Evolutionary conservation across 2,797 vertebrate genomes (phyloP).

Genomic region (Buceros bicornis): DNA sequence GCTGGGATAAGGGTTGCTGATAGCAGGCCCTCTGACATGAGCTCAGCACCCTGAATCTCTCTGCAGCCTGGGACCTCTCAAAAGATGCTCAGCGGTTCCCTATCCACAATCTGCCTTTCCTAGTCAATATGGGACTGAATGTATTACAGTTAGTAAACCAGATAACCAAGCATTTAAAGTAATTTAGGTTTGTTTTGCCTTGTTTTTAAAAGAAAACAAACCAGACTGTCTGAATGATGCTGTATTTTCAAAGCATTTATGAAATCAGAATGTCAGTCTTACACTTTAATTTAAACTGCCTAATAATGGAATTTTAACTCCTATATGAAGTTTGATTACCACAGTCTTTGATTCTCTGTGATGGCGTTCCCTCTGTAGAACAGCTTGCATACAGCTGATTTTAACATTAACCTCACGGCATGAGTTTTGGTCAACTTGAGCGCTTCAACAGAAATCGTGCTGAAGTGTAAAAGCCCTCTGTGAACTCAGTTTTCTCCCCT

Average conservation of each 20-base stretch:
- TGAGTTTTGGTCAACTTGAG: not conserved
- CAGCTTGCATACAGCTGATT: not conserved
- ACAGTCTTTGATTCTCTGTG: not conserved
- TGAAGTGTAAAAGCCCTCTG: not conserved
- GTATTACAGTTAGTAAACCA: not conserved
- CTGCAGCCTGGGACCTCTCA: not conserved
- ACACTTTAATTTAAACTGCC: not conserved
- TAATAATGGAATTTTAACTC: not conserved
- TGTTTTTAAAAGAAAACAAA: not conserved
- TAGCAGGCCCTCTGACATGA: not conserved
- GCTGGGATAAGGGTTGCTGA: rapidly evolving
- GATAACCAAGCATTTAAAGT: not conserved
- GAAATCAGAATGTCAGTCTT: not conserved
- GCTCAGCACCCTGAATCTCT: not conserved
- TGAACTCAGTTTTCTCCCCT: not conserved
- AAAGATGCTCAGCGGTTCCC: not conserved
- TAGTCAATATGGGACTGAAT: not conserved
- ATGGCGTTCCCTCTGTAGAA: not conserved
- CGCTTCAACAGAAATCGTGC: not conserved
- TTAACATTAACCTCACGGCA: not conserved
- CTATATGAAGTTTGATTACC: not conserved
- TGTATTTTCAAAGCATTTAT: not conserved
- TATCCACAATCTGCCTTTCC: not conserved
- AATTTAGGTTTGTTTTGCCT: not conserved
- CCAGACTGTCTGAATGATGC: not conserved